These are phyloP conservation scores for Rhagonycha fulva DNA, from an alignment of 2,888 invertebrate genomes.

Conservation along the genomic window DNA sequence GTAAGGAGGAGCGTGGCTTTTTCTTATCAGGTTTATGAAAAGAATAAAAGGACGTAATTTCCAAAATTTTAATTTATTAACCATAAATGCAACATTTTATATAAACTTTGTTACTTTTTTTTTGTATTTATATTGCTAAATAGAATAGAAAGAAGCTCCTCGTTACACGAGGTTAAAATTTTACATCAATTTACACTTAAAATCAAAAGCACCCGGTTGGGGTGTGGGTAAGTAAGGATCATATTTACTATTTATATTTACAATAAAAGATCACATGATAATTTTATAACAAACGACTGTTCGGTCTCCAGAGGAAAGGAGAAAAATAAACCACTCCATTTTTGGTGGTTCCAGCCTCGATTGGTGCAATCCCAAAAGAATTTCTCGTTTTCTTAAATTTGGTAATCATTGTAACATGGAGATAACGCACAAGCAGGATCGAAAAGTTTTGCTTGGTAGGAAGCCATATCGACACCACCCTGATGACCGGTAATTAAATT, in stretches of 20 bases:
- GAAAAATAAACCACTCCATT: not conserved
- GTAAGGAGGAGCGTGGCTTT: no score
- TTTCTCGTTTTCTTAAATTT: slow-evolving; percentile 37
- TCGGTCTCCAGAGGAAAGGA: not conserved
- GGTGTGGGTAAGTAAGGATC: not conserved
- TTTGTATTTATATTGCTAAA: not conserved
- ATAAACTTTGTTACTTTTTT: not conserved
- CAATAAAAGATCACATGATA: not conserved
- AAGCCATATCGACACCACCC: slow-evolving; percentile 50
- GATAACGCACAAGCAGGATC: slow-evolving; percentile 49
- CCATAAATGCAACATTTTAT: not conserved
- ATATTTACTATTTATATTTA: not conserved
- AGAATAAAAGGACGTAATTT: not conserved
- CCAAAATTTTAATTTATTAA: not conserved
- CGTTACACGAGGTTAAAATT: not conserved
- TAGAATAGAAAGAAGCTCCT: not conserved
- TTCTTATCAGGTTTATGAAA: no score
- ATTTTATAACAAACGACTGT: not conserved
- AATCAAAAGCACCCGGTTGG: not conserved
- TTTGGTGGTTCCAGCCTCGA: not conserved
- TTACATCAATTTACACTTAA: not conserved
- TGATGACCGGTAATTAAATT: slow-evolving; percentile 45
- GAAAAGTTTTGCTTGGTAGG: slow-evolving; percentile 54
- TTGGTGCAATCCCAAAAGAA: not conserved
- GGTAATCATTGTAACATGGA: slow-evolving; percentile 51